Base-by-base conservation (phyloP, 2,113 vertebrate genomes). In the Phocoena sinus region DNA sequence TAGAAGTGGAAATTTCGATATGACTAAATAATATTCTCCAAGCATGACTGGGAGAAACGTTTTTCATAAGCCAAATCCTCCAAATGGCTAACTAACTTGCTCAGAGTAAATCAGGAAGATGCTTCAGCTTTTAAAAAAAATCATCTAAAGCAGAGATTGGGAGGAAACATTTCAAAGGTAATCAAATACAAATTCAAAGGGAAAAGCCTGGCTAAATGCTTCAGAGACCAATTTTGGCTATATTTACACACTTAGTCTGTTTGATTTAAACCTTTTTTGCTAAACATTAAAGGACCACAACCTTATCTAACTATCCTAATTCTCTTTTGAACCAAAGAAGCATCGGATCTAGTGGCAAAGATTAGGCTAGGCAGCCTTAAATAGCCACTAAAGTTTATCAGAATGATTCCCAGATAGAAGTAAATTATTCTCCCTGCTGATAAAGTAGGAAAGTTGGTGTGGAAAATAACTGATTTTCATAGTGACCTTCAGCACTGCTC, bases 401-500 rank as follows among this genome's bases (percentile, higher is more conserved):
- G 68, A 88, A 65, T 62, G 76, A 71, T 44, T 93, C 18, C 41
- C 47, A 63, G 33, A 36, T 44, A 41, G 44, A 41, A 92, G 25
- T 68, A 76, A 96, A 87, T 77, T 87, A 92, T 88, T 89, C 56
- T 95, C 20, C 31, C 18, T 77, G 47, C 5, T 82, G 76, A 94
- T n/a, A 79, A 79, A 89, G 13, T 10, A 86, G 1, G 9, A 92
- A 68, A 93, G 47, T 33, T 91, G 80, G 85, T 73, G 28, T 25
- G 38, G 38, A 92, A 91, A 85, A 71, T 60, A 93, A 87, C 1
- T 65, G 13, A 70, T 96, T 83, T 96, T 94, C 58, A 96, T 6
- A 76, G 25, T 73, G 41, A 79, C 58, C 74, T 56, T 94, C 28
- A 71, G 53, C 44, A 83, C 20, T 47, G 1, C 2, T 83, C 47